These are phyloP conservation scores for Drosophila atroscutellata DNA, from an alignment of 2,888 invertebrate species.

Conservation along the genomic window DNA sequence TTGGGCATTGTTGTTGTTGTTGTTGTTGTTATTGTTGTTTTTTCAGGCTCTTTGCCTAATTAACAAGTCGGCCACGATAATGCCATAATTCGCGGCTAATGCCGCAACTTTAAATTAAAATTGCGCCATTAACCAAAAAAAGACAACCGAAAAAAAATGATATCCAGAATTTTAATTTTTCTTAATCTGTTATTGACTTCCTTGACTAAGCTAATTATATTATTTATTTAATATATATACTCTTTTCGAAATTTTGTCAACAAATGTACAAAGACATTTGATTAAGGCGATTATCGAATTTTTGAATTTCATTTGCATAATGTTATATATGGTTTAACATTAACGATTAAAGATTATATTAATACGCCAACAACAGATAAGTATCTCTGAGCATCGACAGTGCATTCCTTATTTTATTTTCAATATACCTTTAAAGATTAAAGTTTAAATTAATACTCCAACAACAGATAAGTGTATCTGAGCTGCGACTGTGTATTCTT, in stretches of 20 bases:
- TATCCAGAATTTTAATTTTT: constrained; percentile 36
- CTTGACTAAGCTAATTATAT: constrained; percentile 3
- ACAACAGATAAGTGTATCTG: neutral
- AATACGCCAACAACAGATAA: neutral
- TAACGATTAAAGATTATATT: neutral
- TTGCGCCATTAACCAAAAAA: constrained; percentile 51
- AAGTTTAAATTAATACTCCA: too few relatives aligned
- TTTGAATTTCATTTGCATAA: neutral
- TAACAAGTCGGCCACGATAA: constrained; percentile 37
- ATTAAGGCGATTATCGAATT: neutral
- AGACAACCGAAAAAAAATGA: neutral
- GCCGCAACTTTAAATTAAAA: constrained; percentile 52
- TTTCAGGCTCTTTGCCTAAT: constrained; percentile 48
- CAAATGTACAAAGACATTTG: neutral
- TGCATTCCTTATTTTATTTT: constrained; percentile 1
- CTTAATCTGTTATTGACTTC: neutral
- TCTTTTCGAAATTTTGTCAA: neutral
- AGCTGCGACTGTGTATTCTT: neutral
- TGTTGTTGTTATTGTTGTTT: neutral
- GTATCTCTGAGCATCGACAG: neutral
- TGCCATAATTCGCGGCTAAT: constrained; percentile 35
- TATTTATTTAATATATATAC: neutral
- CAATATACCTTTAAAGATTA: neutral
- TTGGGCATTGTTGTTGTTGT: constrained; percentile 28
- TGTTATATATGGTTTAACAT: neutral